Conservation (phyloP, 2,888 invertebrate species). For the Ethmia dodecea region DNA sequence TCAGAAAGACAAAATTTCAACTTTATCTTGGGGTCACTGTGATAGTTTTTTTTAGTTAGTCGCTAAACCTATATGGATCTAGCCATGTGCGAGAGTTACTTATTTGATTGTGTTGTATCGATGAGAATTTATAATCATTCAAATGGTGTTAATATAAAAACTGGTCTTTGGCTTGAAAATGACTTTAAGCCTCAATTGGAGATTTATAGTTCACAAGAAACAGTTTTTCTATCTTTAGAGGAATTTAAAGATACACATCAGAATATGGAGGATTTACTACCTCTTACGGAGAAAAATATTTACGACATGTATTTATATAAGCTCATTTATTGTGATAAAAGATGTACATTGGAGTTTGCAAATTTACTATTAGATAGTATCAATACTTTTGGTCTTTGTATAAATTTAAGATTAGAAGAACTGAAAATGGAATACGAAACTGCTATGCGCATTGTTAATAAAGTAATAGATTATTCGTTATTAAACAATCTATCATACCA, state of each 20-base stretch:
- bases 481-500: no score
- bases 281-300: not conserved
- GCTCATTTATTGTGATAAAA: not conserved
- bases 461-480: no score
- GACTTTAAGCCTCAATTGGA: slow-evolving; percentile 25
- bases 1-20: slow-evolving; percentile 1
- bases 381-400: not conserved
- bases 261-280: not conserved
- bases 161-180: slow-evolving; percentile 20
- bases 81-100: slow-evolving; percentile 7
- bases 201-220: slow-evolving; percentile 15
- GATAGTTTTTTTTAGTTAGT: slow-evolving; percentile 23
- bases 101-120: slow-evolving; percentile 11
- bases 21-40: slow-evolving; percentile 11
- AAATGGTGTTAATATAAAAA: slow-evolving; percentile 27
- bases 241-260: not conserved
- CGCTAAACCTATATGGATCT: no score
- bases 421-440: not conserved
- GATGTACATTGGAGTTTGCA: not conserved
- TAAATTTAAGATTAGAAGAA: not conserved
- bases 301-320: not conserved
- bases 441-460: no score
- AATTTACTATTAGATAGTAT: not conserved
- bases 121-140: slow-evolving; percentile 20
- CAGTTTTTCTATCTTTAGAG: not conserved